A percentile compares a stretch with the other conserved stretches of the same genome.
These are phyloP conservation scores for Harpalus rufipes DNA, from an alignment of 2,888 invertebrate species.

Conservation along the genomic window DNA sequence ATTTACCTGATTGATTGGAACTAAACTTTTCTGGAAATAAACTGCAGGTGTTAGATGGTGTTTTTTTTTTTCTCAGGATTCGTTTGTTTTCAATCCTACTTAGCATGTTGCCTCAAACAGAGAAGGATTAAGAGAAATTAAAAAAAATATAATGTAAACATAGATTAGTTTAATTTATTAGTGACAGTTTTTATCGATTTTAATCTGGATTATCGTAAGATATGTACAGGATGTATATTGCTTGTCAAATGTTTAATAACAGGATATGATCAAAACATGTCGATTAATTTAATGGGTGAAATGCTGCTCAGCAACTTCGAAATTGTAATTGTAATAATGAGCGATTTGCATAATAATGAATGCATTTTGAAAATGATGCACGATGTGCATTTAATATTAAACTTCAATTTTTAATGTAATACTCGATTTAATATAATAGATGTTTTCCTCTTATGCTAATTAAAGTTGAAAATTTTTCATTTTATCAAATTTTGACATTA, in stretches of 20 bases:
- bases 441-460: no score
- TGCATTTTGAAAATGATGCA: neutral
- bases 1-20: slow-evolving; percentile 31
- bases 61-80: slow-evolving; percentile 41
- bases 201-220: neutral
- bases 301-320: neutral
- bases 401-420: neutral
- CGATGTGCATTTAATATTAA: neutral
- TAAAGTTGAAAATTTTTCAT: no score
- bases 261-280: neutral
- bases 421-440: no score
- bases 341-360: neutral
- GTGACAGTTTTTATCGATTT: no score
- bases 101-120: neutral
- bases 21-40: slow-evolving; percentile 1
- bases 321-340: neutral
- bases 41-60: neutral
- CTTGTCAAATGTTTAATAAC: neutral
- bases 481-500: no score
- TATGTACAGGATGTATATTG: neutral
- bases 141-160: neutral
- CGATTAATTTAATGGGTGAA: slow-evolving; percentile 2
- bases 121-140: slow-evolving; percentile 2
- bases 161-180: no score
- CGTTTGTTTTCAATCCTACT: slow-evolving; percentile 19